Evolutionary conservation across 2,113 vertebrate species (phyloP).

Genomic region (Macrotus californicus): DNA sequence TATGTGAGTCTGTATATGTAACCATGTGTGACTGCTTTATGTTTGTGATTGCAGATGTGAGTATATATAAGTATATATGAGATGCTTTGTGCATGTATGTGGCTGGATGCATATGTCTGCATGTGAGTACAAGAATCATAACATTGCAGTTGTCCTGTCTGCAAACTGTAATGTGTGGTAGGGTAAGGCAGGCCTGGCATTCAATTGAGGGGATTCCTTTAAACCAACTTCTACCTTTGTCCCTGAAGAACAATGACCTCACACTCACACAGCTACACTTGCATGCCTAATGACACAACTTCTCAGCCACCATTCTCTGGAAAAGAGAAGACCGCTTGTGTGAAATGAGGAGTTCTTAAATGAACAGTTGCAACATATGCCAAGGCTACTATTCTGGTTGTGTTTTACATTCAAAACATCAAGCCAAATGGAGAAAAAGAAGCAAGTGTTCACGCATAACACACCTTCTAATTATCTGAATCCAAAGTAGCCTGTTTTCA

Average conservation of each 20-base stretch:
- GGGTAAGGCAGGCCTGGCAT: not conserved
- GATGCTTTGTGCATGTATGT: not conserved
- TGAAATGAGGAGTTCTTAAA: not conserved
- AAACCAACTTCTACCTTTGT: not conserved
- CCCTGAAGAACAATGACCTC: not conserved
- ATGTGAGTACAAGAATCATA: not conserved
- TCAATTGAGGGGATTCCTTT: not conserved
- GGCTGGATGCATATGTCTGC: not conserved
- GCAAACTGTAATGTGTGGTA: not conserved
- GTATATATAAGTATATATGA: not conserved
- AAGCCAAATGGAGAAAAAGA: not conserved
- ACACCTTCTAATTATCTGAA: constrained; percentile 40
- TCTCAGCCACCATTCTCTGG: not conserved
- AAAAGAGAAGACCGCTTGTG: not conserved
- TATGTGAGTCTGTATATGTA: not conserved
- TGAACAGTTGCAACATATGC: not conserved
- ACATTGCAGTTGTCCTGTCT: not conserved
- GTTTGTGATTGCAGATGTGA: not conserved
- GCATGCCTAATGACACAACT: not conserved
- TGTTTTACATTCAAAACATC: constrained; percentile 5
- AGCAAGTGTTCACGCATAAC: not conserved
- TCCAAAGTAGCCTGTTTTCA: not conserved
- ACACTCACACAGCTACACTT: not conserved
- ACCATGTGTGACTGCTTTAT: not conserved
- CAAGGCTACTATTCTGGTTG: constrained; percentile 18